These are phyloP conservation scores for Calephelis virginiensis DNA, from an alignment of 1,140 invertebrate species.

Conservation along the genomic window DNA sequence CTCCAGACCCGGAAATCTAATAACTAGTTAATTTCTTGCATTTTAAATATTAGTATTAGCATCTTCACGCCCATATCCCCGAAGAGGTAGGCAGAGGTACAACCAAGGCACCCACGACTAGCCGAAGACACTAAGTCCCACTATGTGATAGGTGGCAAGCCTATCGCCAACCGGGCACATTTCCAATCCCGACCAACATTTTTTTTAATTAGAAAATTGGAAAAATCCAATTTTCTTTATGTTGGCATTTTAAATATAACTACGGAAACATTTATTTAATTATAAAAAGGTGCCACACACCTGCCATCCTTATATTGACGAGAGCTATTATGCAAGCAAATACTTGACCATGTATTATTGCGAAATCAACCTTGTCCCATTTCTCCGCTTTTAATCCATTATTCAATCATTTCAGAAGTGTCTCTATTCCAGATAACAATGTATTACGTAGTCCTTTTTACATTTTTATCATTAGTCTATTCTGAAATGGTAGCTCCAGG, in stretches of 20 bases:
- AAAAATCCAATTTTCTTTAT: too few species aligned
- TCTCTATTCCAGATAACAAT: conserved; percentile 35
- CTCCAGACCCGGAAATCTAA: too few species aligned
- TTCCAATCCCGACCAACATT: too few species aligned
- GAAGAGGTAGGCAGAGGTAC: too few species aligned
- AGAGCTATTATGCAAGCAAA: conserved; percentile 15
- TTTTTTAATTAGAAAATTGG: too few species aligned
- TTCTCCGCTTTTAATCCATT: conserved; percentile 27
- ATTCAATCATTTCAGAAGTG: conserved; percentile 20
- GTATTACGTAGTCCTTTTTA: conserved; percentile 34
- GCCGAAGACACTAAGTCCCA: too few species aligned
- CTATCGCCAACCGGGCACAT: too few species aligned
- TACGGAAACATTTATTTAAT: background rate
- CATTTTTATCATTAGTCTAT: conserved; percentile 17
- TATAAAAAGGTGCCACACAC: conserved; percentile 30
- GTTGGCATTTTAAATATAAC: background rate
- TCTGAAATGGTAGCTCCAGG: conserved; percentile 38
- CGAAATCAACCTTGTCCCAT: conserved; percentile 28
- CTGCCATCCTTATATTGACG: conserved; percentile 25
- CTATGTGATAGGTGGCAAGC: too few species aligned
- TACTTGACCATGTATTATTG: conserved; percentile 30
- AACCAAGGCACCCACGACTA: too few species aligned
- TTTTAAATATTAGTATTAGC: too few species aligned
- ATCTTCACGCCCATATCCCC: too few species aligned
- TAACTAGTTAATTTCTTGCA: too few species aligned